These are phyloP conservation scores for Chunga burmeisteri DNA, from an alignment of 2,113 vertebrate genomes.

Conservation along the genomic window DNA sequence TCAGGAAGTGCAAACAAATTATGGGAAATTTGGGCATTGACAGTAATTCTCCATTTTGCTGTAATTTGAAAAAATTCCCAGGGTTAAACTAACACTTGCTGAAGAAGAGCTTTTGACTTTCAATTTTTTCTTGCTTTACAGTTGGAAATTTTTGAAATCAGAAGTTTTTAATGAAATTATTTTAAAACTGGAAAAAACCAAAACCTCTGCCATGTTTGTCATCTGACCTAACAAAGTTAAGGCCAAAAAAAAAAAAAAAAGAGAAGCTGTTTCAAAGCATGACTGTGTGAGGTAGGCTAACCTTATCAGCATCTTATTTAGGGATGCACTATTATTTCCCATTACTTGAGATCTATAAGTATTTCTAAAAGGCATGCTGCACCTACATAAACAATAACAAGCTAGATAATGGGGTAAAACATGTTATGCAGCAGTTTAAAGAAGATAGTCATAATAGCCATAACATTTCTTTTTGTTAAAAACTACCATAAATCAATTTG, in stretches of 20 bases:
- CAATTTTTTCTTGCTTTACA: background rate
- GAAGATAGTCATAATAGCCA: background rate
- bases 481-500: background rate
- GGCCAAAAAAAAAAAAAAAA: background rate
- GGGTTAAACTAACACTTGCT: background rate
- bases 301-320: background rate
- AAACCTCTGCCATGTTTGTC: background rate
- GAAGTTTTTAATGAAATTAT: background rate
- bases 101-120: background rate
- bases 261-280: background rate
- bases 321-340: background rate
- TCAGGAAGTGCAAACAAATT: background rate
- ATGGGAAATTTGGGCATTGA: background rate
- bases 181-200: background rate
- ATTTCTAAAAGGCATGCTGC: background rate
- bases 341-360: background rate
- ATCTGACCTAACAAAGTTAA: background rate
- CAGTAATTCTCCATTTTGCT: background rate
- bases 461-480: background rate
- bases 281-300: background rate
- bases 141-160: background rate
- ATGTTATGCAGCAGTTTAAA: background rate
- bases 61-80: background rate
- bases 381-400: background rate
- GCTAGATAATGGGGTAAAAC: background rate